Evolutionary conservation across 2,888 invertebrate species (phyloP).

Genomic region (Alcis repandata): DNA sequence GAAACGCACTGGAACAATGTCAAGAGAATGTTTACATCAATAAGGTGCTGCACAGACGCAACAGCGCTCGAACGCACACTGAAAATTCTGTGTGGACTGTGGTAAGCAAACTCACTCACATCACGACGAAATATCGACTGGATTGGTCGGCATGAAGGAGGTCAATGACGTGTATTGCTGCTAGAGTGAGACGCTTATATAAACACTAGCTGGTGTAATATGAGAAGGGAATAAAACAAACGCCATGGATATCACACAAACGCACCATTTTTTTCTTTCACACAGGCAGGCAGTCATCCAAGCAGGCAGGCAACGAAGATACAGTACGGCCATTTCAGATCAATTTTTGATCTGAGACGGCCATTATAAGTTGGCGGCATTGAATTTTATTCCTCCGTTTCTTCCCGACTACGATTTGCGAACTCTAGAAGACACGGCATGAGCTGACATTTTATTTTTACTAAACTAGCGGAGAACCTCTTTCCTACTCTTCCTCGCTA

Average conservation of each 20-base stretch:
- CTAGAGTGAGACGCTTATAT: constrained; percentile 54
- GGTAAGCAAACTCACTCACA: not conserved
- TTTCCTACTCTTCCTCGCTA: no score
- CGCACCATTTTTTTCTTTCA: not conserved
- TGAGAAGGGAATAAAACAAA: constrained; percentile 69
- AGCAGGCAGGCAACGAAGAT: no score
- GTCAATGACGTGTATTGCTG: constrained; percentile 75
- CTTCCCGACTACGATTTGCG: no score
- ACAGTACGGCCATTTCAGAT: no score
- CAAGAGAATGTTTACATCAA: constrained; percentile 83
- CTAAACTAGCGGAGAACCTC: no score
- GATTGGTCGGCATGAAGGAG: constrained; percentile 69
- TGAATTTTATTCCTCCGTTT: no score
- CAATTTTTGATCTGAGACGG: no score
- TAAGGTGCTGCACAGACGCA: constrained; percentile 73
- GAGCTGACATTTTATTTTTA: no score
- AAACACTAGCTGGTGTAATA: constrained; percentile 31
- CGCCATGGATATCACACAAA: constrained; percentile 24
- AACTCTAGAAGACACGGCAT: no score
- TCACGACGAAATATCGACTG: constrained; percentile 67
- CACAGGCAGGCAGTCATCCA: constrained; percentile 4
- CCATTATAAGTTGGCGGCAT: no score
- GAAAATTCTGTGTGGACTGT: constrained; percentile 44
- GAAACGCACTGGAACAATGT: constrained; percentile 80
- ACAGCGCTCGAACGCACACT: constrained; percentile 69